Evolutionary conservation across 2,888 invertebrate species (phyloP), one percentile per base, ranked within the genome.

Genomic region (Theodoxus fluviatilis): DNA sequence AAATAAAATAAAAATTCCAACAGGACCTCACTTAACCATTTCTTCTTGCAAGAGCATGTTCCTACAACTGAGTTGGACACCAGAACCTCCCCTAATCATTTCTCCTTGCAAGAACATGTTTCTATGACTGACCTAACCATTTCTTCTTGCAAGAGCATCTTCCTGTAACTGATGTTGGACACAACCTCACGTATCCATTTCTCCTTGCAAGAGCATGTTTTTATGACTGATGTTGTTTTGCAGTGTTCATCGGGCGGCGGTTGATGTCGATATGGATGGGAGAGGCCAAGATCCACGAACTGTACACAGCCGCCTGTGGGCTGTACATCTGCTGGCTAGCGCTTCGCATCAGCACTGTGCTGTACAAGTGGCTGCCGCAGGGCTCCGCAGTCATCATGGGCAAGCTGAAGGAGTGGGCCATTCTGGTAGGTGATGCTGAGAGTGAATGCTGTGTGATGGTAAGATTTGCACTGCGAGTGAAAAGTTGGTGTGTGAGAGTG

Each of bases 271-370:
- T 95, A 4, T 95, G 95, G 94, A 90, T 94, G 79, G 91, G 92
- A 1, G 91, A 92, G 49, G 88, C 84, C 2, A 86, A 87, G 74
- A 94, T 97, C 0, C 98, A 98, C 86, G 98, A 98, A 88, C 88
- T 98, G 3, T 98, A 99, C 86, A 98, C 98, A 0, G 94, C 96
- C 0, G 96, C 97, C 0, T 94, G 94, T 84, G 94, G 98, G 4
- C 92, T 96, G 76, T 99, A 98, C 88, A 91, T 96, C 22, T 96
- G 96, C 87, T 98, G 98, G 97, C 90, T 97, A 73, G 88, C 91
- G n/a, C 93, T 94, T 0, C 91, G 96, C 43, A 93, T 94, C 22
- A 90, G 93, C 28, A 92, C 94, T 9, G 90, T 97, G 55, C 91
- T 95, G 28, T 91, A 93, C 67, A 93, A 94, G 75, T 94, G 97